These are phyloP conservation scores for Abrostola tripartita DNA, from an alignment of 2,888 invertebrate genomes.

Conservation along the genomic window DNA sequence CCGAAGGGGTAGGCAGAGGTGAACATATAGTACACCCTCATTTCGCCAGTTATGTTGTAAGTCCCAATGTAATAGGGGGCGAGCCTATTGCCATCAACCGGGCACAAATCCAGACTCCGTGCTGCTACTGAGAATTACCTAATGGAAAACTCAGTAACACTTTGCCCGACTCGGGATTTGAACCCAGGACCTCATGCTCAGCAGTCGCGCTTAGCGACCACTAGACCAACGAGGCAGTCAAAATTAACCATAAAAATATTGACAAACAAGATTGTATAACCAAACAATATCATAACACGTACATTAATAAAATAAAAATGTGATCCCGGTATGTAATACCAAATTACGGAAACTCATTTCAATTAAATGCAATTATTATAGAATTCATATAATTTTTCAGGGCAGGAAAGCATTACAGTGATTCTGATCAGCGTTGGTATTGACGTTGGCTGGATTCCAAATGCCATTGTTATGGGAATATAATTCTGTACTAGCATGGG, in stretches of 20 bases:
- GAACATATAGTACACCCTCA: too few species aligned
- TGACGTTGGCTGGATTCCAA: constrained; percentile 49
- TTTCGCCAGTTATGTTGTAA: too few species aligned
- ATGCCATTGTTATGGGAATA: constrained; percentile 21
- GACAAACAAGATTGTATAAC: constrained; percentile 2
- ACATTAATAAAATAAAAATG: constrained; percentile 24
- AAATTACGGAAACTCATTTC: constrained; percentile 46
- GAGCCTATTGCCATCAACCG: too few species aligned
- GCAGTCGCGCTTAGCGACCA: too few species aligned
- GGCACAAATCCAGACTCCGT: too few species aligned
- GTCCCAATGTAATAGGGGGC: too few species aligned
- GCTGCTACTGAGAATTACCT: too few species aligned
- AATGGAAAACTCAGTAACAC: too few species aligned
- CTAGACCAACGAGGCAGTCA: too few species aligned
- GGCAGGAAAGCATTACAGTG: constrained; percentile 5
- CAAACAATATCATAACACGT: constrained; percentile 7
- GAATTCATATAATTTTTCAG: constrained; percentile 41
- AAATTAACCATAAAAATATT: constrained; percentile 28
- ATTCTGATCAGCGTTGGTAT: constrained; percentile 41
- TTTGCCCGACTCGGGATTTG: too few species aligned
- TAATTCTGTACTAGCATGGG: constrained; percentile 15
- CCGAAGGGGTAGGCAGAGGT: too few species aligned
- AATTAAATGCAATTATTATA: constrained; percentile 44
- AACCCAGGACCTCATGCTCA: too few species aligned
- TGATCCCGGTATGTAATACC: constrained; percentile 38